Evolutionary conservation across 2,888 invertebrate genomes (phyloP), one percentile per base, ranked within the genome.

Genomic region (Macaria liturata): DNA sequence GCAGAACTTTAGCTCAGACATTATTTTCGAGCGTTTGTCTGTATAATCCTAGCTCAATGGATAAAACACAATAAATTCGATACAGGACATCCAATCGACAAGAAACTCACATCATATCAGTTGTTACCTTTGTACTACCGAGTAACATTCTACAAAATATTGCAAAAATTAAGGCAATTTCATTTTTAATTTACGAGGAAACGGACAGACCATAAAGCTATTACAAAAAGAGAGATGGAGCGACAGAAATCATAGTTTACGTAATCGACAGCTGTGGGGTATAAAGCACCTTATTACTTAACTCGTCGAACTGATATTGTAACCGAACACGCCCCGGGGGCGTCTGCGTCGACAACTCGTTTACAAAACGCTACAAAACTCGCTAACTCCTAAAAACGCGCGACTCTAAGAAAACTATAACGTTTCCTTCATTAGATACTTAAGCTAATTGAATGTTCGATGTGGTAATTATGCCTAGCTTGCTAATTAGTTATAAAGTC

Each of bases 51-150:
- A 20, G 20, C 1, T 20, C 20, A 20, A 20, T 2, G 20, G 20
- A 40, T 39, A 74, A 72, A 42, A 70, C 65, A 76, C 73, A 79
- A 80, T 84, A 85, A 88, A 88, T 86, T 87, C 88, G 87, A 83
- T 81, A 83, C 74, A 77, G 71, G 81, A 80, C 76, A 83, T 76
- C 74, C 71, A 77, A 79, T 76, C 77, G 71, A 78, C 75, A 72
- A 72, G 70, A 74, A 80, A 75, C 76, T 75, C 77, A 78, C 77
- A 73, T 72, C 68, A 70, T 4, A 1, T 71, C 66, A 63, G 58
- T 60, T 58, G 45, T 48, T 43, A 40, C n/a, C 3, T 89, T 88
- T 89, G 88, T 87, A 90, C 88, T 89, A 83, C 81, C 81, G 73
- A 78, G 74, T 70, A 74, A 78, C 74, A 72, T 75, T 64, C 74